Base-by-base conservation (phyloP, 2,113 vertebrate genomes). In the Noctilio leporinus region DNA sequence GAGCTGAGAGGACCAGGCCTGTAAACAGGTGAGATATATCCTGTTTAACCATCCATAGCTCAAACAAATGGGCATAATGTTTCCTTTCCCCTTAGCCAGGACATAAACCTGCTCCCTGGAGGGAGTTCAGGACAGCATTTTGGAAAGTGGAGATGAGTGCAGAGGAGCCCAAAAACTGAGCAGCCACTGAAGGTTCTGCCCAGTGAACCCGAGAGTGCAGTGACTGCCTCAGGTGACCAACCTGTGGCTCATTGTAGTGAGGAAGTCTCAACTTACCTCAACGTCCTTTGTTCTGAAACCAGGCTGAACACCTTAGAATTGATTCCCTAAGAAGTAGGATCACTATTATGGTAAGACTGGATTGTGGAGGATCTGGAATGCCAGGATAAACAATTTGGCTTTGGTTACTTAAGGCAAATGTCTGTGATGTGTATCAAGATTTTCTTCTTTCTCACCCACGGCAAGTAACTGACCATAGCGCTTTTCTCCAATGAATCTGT, bases 31-130 rank as follows among this genome's bases (percentile, higher is more conserved):
- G 2, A 17, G 33, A 35, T 35, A 28, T 45, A 85, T 40, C 11
- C n/a, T 89, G 65, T n/a, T 72, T 69, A 87, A 93, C 51, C 43
- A 80, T 73, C 83, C 91, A n/a, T 6, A 30, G 78, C 78, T 59
- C 69, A 77, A 45, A 95, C 64, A 91, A 86, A 89, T 72, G 83
- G 87, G 26, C 65, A 85, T 65, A 65, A 26, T 81, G 45, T 38
- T 45, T 91, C 86, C 14, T 91, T 76, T 70, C 45, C 80, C 64
- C 62, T 77, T 77, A 77, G 62, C 47, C 33, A 28, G 19, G 67
- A 59, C 15, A 81, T 81, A 93, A 69, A 82, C 59, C 73, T 83
- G 15, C 38, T 57, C 22, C 49, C 78, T 62, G 75, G 78, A 57
- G 55, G 70, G 19, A 51, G 51, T 89, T 64, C 69, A 17, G 43